Evolutionary conservation across 2,797 vertebrate genomes (phyloP), one percentile per base, ranked within the genome.

Genomic region (Ptychobarbus kaznakovi): DNA sequence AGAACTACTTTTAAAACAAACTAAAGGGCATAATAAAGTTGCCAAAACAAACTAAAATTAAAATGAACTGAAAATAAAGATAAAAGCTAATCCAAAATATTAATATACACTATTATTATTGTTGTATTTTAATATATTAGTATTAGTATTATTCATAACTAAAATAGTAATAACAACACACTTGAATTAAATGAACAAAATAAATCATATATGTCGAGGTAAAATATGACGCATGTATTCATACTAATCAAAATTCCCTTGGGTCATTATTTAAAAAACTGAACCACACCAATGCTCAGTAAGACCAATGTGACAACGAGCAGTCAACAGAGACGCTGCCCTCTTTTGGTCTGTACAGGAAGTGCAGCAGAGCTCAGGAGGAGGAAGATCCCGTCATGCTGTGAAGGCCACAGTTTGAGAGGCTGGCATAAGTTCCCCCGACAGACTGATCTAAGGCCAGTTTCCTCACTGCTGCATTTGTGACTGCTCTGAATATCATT

Each of bases 331-430:
- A 69, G 32, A 56, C 1, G 1, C 76, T 25, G 16, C 74, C 84
- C 83, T 82, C 83, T 87, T 32, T 74, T 78, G 89, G 78, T 81
- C 42, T 69, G 1, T 38, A 76, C 22, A 77, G 65, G 32, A 76
- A 68, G 86, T 61, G 46, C 83, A 82, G 74, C 81, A 72, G 53
- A 6, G 32, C 12, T 88, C 80, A 85, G 80, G 73, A 84, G 63
- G 32, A 79, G 75, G 82, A 70, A 53, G 53, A 86, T 56, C 28
- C 61, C 20, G 2, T 56, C 1, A 3, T 11, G 56, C 22, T n/a
- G 56, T 58, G 22, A 58, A 61, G 56, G 10, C 22, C 56, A 25
- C 10, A 25, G 58, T 58, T n/a, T 65, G 42, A 58, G 56, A 58
- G 56, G 22, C 10, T 25, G 56, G 10, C 11, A 12, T n/a, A 58